Evolutionary conservation across 1,140 invertebrate genomes (phyloP), one percentile per base, ranked within the genome.

Genomic region (Antheraea pernyi): DNA sequence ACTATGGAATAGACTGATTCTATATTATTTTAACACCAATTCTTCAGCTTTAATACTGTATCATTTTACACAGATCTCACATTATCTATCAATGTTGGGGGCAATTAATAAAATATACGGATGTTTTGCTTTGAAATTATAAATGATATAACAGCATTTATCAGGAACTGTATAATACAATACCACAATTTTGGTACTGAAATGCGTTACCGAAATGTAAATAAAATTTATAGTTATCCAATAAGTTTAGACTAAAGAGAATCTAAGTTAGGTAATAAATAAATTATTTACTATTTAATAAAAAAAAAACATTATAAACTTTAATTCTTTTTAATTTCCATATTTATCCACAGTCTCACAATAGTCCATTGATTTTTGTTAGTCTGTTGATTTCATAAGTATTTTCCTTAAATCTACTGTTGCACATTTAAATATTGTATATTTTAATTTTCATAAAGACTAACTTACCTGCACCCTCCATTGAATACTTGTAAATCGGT

Each of bases 401-500:
- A 42, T 42, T 42, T 30, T 30, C 22, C 22, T 30, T 2, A 4
- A 30, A 30, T 30, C 22, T 30, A 30, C 22, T 30, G 22, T 30
- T 30, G 22, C 67, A 63, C 48, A 74, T 74, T 74, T 77, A 81
- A 79, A 72, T 69, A 67, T 73, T 72, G 70, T 60, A 67, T 69
- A 68, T 66, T 71, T 70, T 42, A 39, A 39, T 9, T 39, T 39
- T 39, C 5, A 39, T 6, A 42, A 42, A 42, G 0, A 68, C 62
- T 75, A 81, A 70, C 94, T 94, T 93, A 97, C 96, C 95, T 79
- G 96, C 96, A 68, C 95, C 96, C 85, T 97, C 96, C 80, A 95
- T 95, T 9, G 95, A 94, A 83, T 97, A 98, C 91, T 98, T 98
- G 85, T 97, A 98, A 72, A 95, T 95, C 7, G 97, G 95, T 79